Evolutionary conservation across 2,888 invertebrate species (phyloP).

Genomic region (Rhopalosiphum nymphaeae): DNA sequence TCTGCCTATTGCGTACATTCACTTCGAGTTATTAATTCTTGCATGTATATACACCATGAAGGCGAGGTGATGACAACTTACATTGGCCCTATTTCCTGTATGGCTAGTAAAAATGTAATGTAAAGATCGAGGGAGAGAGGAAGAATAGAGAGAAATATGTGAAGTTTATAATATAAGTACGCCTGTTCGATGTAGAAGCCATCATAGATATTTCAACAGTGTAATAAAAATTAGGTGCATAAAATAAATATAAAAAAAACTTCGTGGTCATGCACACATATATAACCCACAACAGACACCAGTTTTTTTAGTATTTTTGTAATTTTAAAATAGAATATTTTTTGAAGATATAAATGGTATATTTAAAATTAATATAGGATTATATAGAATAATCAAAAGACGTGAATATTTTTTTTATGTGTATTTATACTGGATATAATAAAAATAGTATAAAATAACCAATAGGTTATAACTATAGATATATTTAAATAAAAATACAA

Average conservation of each 20-base stretch:
- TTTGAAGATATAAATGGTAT: constrained; percentile 8
- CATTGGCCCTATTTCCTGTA: constrained; percentile 64
- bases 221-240: constrained; percentile 64
- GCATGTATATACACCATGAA: constrained; percentile 40
- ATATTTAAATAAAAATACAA: background rate
- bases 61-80: constrained; percentile 63
- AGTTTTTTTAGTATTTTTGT: constrained; percentile 44
- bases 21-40: constrained; percentile 57
- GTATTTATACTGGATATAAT: background rate
- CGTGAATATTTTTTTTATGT: background rate
- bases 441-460: background rate
- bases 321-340: constrained; percentile 51
- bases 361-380: constrained; percentile 22
- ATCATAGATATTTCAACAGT: constrained; percentile 62
- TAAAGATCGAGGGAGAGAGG: constrained; percentile 24
- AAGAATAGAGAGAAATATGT: constrained; percentile 46
- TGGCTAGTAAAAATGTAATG: constrained; percentile 55
- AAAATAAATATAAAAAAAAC: constrained; percentile 60
- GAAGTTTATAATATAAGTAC: constrained; percentile 62
- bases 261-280: constrained; percentile 43
- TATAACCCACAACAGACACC: constrained; percentile 26
- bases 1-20: constrained; percentile 35
- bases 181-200: constrained; percentile 59
- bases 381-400: background rate
- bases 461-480: background rate